Conservation (phyloP, 2,888 invertebrate genomes). For the Dolomedes plantarius region DNA sequence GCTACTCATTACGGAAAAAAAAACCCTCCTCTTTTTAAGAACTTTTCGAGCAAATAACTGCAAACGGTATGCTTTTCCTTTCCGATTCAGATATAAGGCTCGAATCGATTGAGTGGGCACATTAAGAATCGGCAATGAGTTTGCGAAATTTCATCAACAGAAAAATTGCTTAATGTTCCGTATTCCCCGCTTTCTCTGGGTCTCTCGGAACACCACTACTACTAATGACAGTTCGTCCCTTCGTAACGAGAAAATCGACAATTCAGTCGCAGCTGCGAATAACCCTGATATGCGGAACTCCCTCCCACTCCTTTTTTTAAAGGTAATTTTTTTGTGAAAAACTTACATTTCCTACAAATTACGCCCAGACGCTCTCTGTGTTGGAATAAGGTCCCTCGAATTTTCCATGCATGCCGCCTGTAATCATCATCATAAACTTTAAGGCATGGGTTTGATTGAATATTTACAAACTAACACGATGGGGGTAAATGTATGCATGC, state of each 20-base stretch:
- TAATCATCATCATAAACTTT: not conserved
- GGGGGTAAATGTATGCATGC: too few relatives aligned
- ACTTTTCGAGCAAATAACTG: slow-evolving; percentile 1
- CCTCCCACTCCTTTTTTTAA: not conserved
- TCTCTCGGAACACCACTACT: slow-evolving; percentile 18
- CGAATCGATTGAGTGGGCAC: slow-evolving; percentile 49
- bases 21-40: not conserved
- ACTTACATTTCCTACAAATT: slow-evolving; percentile 24
- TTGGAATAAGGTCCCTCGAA: not conserved
- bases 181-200: slow-evolving; percentile 47
- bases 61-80: slow-evolving; percentile 17
- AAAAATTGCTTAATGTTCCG: slow-evolving; percentile 71
- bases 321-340: slow-evolving; percentile 9
- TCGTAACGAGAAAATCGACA: slow-evolving; percentile 64
- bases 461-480: too few relatives aligned
- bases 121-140: slow-evolving; percentile 70
- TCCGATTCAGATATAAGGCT: slow-evolving; percentile 22
- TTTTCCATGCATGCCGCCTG: not conserved
- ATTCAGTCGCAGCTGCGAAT: slow-evolving; percentile 57
- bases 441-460: too few relatives aligned
- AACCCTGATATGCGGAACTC: slow-evolving; percentile 28
- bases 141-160: slow-evolving; percentile 66
- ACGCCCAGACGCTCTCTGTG: not conserved
- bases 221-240: slow-evolving; percentile 67
- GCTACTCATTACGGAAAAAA: not conserved